Base-by-base conservation (phyloP, 2,797 vertebrate species). In the Triplophysa yarkandensis region DNA sequence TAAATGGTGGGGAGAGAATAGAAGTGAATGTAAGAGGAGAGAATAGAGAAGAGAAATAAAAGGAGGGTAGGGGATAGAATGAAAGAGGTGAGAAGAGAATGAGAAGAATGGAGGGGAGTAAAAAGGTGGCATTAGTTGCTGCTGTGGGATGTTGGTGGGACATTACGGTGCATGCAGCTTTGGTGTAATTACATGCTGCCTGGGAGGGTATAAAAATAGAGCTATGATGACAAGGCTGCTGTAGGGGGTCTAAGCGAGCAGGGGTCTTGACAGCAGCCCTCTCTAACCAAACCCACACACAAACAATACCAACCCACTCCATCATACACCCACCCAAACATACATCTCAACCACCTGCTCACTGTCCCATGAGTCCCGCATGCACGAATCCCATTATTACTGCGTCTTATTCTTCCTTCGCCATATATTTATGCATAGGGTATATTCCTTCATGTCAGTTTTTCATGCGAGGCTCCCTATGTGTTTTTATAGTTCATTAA, bases 181-280 rank as follows among this genome's bases (percentile, higher is more conserved):
- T n/a, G 6, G 68, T 84, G 82, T 89, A 90, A 90, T 91, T 92
- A 89, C 85, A 55, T 64, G 70, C 67, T 63, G 68, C 61, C 77
- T 78, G 19, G 76, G 60, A 80, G 58, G n/a, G 72, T 74, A 61
- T 83, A 80, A 82, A 81, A 81, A 71, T 30, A 82, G 83, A 74
- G n/a, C 1, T 80, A 61, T 86, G 81, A 77, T 78, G 71, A 74
- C 69, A 74, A 68, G 73, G 17, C 65, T 71, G 82, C 74, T 69
- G 58, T 68, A 74, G 74, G 74, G 57, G 80, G 32, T 79, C 78
- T 80, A 65, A 63, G 48, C 39, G 16, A 70, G 66, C 66, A 71
- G 71, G 64, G 23, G 43, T 63, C 68, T 39, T 79, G 72, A 79
- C 61, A 66, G 54, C 54, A 70, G 34, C 32, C 19, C 16, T 62